Conservation (phyloP, 2,113 vertebrate genomes). For the Bombycilla garrulus region DNA sequence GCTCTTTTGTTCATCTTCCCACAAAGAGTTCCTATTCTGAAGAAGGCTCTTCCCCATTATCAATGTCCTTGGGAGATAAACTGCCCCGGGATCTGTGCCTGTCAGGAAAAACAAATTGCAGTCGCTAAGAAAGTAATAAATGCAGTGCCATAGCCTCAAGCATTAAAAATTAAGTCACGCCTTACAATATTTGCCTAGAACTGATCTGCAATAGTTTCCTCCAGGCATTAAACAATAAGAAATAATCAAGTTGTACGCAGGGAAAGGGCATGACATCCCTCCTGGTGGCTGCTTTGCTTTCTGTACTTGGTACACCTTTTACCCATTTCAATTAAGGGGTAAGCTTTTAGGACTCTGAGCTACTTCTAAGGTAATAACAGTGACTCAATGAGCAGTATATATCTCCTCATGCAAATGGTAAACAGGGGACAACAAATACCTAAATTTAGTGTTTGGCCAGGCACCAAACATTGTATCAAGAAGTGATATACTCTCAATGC, state of each 20-base stretch:
- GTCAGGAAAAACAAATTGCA: neutral
- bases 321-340: neutral
- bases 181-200: neutral
- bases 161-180: neutral
- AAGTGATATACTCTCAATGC: neutral
- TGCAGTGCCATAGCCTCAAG: neutral
- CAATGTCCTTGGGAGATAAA: neutral
- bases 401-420: neutral
- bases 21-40: neutral
- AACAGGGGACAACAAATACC: neutral
- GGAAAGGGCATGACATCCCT: neutral
- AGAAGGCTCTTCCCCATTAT: neutral
- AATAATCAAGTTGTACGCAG: neutral
- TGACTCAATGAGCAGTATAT: neutral
- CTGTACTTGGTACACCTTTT: neutral
- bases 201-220: neutral
- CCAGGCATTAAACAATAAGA: neutral
- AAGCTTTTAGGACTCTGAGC: neutral
- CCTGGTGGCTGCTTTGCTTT: neutral
- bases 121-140: neutral
- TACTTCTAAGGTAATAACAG: constrained; percentile 3
- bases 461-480: neutral
- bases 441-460: neutral
- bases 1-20: neutral
- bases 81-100: neutral